phyloP scores from a whole-genome alignment of 2,113 vertebrate genomes.

The Oncorhynchus keta region DNA sequence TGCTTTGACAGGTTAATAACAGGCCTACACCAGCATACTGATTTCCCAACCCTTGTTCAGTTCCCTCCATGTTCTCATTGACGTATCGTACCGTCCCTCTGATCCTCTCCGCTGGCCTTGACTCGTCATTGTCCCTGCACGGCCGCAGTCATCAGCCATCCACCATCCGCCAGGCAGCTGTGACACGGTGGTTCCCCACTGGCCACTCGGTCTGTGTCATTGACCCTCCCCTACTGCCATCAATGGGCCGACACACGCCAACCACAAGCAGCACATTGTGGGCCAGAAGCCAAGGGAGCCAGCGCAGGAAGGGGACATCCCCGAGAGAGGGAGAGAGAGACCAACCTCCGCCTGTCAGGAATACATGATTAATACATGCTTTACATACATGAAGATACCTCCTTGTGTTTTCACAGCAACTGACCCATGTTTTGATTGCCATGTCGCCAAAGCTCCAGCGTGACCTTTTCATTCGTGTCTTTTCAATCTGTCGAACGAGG shows the following conservation, averaged over 20 bases:
- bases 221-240: constrained; percentile 37
- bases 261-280: neutral
- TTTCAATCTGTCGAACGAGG: neutral
- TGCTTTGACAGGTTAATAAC: constrained; percentile 17
- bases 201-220: constrained; percentile 47
- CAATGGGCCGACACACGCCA: neutral
- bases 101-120: constrained; percentile 21
- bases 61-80: constrained; percentile 36
- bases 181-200: constrained; percentile 36
- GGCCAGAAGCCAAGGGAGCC: neutral
- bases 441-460: neutral
- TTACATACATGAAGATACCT: too few species aligned
- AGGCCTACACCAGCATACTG: constrained; percentile 4
- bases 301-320: neutral
- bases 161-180: neutral
- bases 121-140: constrained; percentile 41
- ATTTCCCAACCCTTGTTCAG: neutral
- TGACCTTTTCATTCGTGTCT: neutral
- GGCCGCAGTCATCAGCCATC: constrained; percentile 41
- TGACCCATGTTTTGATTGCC: neutral
- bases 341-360: too few species aligned
- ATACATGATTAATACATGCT: too few species aligned
- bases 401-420: neutral
- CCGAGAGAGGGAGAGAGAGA: neutral
- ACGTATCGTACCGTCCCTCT: constrained; percentile 26